Percentiles rank a stretch among this genome's conserved stretches.
Conservation (phyloP, 30 jellyfish, hydroid and myxozoan species). For the Sanderia malayensis region DNA sequence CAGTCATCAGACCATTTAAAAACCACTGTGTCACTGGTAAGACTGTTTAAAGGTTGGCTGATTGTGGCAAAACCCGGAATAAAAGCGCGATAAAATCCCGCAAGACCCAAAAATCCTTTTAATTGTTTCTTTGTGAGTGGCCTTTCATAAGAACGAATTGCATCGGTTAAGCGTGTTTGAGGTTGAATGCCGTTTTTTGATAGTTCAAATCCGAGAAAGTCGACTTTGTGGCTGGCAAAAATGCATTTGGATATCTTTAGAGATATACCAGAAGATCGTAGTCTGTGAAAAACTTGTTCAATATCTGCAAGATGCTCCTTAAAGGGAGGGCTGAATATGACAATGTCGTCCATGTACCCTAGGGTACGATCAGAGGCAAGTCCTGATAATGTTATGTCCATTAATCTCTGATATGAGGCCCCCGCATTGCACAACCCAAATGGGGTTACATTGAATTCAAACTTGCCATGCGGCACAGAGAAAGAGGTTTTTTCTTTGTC, state of each 20-base stretch:
- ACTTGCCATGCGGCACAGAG: constrained; percentile 50
- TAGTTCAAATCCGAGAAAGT: constrained; percentile 44
- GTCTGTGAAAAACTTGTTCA: constrained; percentile 12
- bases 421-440: constrained; percentile 58
- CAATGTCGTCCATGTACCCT: constrained; percentile 33
- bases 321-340: constrained; percentile 15
- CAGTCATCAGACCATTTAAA: constrained; percentile 13
- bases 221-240: constrained; percentile 39
- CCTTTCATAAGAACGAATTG: constrained; percentile 14
- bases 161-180: constrained; percentile 32
- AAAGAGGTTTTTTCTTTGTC: constrained; percentile 45
- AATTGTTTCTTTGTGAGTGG: constrained; percentile 11
- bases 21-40: neutral
- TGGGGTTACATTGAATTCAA: constrained; percentile 46
- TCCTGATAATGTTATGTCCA: constrained; percentile 40
- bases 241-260: constrained; percentile 23
- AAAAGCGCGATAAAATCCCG: constrained; percentile 13
- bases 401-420: constrained; percentile 47
- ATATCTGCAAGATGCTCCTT: constrained; percentile 19
- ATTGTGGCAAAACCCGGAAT: neutral
- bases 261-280: constrained; percentile 26
- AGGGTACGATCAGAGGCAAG: constrained; percentile 35
- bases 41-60: constrained; percentile 26
- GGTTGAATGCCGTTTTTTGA: constrained; percentile 34
- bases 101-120: constrained; percentile 7